Evolutionary conservation across 2,113 vertebrate genomes (phyloP), one percentile per base, ranked within the genome.

Genomic region (Abramis brama): DNA sequence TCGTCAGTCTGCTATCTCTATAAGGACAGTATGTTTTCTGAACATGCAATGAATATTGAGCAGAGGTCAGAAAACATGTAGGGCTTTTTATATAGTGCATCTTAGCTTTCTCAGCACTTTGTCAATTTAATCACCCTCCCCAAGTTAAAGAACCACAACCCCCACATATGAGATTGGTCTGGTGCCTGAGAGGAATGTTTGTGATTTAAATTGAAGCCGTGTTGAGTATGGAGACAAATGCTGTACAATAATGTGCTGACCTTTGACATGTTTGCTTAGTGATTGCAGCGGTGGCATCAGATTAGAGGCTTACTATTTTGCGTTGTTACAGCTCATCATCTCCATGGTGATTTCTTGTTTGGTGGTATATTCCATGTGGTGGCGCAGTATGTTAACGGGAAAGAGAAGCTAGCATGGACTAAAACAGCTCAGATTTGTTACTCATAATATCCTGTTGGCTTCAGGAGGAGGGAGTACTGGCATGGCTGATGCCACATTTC

Each of bases 401-500:
- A 55, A 52, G 27, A 82, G 30, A 52, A 86, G 60, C 45, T 71
- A 79, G 9, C 30, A 0, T 39, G 12, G 30, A 47, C 33, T 83
- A 43, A 36, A 66, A 66, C 25, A 19, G n/a, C 39, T 36, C 47
- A 64, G 83, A 52, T 43, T 1, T 81, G 64, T 60, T 52, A 73
- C 25, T 85, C 21, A 82, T 50, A 59, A 43, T 73, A 33, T 60
- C 23, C 36, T 68, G 66, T 30, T 36, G 71, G n/a, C 55, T 66
- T 47, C 33, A 47, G 45, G 25, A 30, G 66, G 57, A 64, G 64
- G 70, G 50, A 57, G 55, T 13, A 52, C 82, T 85, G n/a, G 10
- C 82, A 77, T 36, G 15, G 59, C 87, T 82, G 27, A 84, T 88
- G 15, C 55, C 87, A 82, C 30, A 84, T 88, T 92, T 91, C 89